These are phyloP conservation scores for Danaus melanippus DNA, from an alignment of 1,140 invertebrate genomes.

Conservation along the genomic window DNA sequence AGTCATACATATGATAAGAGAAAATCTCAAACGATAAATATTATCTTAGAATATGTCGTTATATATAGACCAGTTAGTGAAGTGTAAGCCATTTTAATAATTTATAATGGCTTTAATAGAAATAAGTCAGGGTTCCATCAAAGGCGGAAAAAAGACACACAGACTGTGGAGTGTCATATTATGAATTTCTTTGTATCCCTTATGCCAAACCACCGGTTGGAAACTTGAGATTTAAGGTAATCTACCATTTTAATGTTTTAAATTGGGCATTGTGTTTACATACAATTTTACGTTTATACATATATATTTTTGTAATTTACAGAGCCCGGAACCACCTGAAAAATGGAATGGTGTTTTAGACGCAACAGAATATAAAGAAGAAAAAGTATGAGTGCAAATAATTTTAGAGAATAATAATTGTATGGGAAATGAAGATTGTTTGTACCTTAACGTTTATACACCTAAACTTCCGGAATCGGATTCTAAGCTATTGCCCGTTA, in stretches of 20 bases:
- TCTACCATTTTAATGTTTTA: constrained; percentile 4
- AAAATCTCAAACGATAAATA: too few species aligned
- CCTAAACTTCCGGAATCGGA: constrained; percentile 22
- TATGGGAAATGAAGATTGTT: constrained; percentile 41
- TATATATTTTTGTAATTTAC: constrained; percentile 9
- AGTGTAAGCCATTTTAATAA: constrained; percentile 2
- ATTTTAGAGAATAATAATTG: constrained; percentile 8
- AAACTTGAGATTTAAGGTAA: constrained; percentile 40
- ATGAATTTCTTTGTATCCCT: constrained; percentile 38
- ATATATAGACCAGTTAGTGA: too few species aligned
- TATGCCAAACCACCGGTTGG: constrained; percentile 43
- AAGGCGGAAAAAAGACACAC: constrained; percentile 26
- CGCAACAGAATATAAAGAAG: constrained; percentile 20
- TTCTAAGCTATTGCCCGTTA: constrained; percentile 71
- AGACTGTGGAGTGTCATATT: constrained; percentile 31
- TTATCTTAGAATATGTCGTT: too few species aligned
- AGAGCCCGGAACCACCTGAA: constrained; percentile 27
- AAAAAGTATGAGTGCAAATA: constrained; percentile 22
- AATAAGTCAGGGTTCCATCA: constrained; percentile 28
- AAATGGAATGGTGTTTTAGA: constrained; percentile 37
- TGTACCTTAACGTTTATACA: constrained; percentile 42
- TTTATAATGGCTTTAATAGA: constrained; percentile 21
- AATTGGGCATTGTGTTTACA: constrained; percentile 4
- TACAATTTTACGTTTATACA: constrained; percentile 1
- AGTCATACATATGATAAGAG: too few species aligned